Conservation (phyloP, 2,113 vertebrate species). For the Psettodes erumei region DNA sequence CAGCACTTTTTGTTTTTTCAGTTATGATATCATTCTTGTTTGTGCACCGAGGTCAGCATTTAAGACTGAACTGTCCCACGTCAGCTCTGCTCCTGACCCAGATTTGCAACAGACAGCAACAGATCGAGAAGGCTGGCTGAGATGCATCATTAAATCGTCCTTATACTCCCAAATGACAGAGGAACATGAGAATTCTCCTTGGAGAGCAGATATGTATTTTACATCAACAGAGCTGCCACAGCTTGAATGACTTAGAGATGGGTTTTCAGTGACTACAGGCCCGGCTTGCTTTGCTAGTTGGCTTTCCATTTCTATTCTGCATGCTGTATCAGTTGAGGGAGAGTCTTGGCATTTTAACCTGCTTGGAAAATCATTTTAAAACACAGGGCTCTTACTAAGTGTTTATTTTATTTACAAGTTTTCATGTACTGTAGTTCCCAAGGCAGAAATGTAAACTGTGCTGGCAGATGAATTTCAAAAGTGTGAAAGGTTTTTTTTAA, state of each 20-base stretch:
- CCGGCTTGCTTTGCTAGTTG: conserved; percentile 35
- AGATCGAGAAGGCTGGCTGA: conserved; percentile 29
- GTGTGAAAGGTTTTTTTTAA: conserved; percentile 20
- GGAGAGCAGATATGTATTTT: conserved; percentile 67
- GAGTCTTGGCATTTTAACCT: conserved; percentile 51
- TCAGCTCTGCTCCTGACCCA: conserved; percentile 43
- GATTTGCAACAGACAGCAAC: conserved; percentile 42
- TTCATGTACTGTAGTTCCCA: neutral
- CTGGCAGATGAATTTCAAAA: conserved; percentile 8
- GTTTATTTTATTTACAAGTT: conserved; percentile 43
- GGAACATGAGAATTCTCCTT: conserved; percentile 62
- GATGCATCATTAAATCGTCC: conserved; percentile 56
- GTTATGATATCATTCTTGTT: neutral
- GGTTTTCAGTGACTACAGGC: conserved; percentile 59
- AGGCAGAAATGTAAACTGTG: neutral
- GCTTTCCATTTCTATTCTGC: conserved; percentile 26
- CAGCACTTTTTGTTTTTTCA: neutral
- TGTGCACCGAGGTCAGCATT: conserved; percentile 21
- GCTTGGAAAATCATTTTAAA: conserved; percentile 51
- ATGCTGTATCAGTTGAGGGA: conserved; percentile 32
- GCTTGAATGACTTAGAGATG: conserved; percentile 69
- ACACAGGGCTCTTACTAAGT: conserved; percentile 6
- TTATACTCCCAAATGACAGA: conserved; percentile 56
- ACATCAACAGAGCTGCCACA: conserved; percentile 59
- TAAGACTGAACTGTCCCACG: conserved; percentile 10